These are phyloP conservation scores for Malthinus flaveolus DNA, from an alignment of 2,888 invertebrate species.

Conservation along the genomic window DNA sequence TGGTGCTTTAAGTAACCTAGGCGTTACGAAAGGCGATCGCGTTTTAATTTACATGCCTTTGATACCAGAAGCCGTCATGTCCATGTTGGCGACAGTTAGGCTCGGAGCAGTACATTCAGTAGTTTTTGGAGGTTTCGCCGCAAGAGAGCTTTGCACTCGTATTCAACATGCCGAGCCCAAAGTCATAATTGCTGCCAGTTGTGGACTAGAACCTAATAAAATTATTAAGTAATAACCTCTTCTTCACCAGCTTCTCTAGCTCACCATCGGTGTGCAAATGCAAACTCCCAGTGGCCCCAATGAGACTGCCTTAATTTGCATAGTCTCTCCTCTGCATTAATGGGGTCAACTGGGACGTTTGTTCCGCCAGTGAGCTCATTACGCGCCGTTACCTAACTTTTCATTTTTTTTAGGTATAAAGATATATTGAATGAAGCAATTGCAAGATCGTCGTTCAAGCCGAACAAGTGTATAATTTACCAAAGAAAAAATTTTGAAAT, in stretches of 20 bases:
- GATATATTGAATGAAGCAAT: conserved; percentile 82
- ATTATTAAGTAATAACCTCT: conserved; percentile 64
- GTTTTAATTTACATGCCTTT: conserved; percentile 95
- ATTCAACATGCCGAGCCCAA: conserved; percentile 89
- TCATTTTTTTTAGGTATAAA: conserved; percentile 63
- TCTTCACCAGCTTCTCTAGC: neutral
- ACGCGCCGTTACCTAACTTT: neutral
- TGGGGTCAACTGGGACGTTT: too few species aligned
- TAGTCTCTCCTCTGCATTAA: too few species aligned
- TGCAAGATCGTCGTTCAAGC: conserved; percentile 71
- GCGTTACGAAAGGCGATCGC: conserved; percentile 80
- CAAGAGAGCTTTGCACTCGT: conserved; percentile 81
- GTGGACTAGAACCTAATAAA: conserved; percentile 87
- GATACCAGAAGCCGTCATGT: conserved; percentile 85
- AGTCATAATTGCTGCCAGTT: conserved; percentile 86
- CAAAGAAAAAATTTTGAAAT: conserved; percentile 73
- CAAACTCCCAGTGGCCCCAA: neutral
- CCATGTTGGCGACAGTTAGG: conserved; percentile 86
- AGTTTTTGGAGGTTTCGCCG: conserved; percentile 94
- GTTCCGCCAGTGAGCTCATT: too few species aligned
- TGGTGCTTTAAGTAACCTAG: conserved; percentile 75
- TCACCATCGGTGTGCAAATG: too few species aligned
- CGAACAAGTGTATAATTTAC: conserved; percentile 79
- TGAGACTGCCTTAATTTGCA: too few species aligned
- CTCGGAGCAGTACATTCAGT: conserved; percentile 93